phyloP scores from a whole-genome alignment of 2,797 vertebrate genomes.

The Sebastes umbrosus region DNA sequence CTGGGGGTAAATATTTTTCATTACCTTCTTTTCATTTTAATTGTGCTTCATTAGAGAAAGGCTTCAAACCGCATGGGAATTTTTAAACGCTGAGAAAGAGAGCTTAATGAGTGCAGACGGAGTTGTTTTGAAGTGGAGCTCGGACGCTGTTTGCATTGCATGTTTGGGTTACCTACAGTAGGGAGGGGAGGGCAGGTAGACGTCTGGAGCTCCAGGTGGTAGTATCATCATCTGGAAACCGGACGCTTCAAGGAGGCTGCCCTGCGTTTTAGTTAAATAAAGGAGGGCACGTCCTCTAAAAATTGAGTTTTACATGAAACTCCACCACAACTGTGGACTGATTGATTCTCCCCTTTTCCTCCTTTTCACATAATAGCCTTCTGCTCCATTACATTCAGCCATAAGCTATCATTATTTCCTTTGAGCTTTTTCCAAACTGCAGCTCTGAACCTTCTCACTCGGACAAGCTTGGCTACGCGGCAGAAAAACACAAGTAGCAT shows the following conservation, averaged over 20 bases:
- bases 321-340: slow-evolving; percentile 3
- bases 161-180: slow-evolving; percentile 31
- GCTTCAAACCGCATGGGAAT: slow-evolving; percentile 73
- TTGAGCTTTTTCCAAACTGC: slow-evolving; percentile 33
- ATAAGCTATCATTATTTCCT: slow-evolving; percentile 29
- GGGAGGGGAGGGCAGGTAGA: slow-evolving; percentile 29
- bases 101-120: slow-evolving; percentile 63
- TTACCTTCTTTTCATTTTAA: slow-evolving; percentile 72
- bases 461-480: slow-evolving; percentile 9
- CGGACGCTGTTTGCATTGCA: slow-evolving; percentile 29
- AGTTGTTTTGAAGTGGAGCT: slow-evolving; percentile 60
- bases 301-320: slow-evolving; percentile 8
- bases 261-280: background rate
- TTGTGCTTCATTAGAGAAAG: slow-evolving; percentile 75
- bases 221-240: slow-evolving; percentile 34
- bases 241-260: background rate
- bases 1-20: slow-evolving; percentile 78
- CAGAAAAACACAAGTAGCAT: slow-evolving; percentile 9
- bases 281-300: slow-evolving; percentile 16
- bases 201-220: slow-evolving; percentile 59
- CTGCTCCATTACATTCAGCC: slow-evolving; percentile 19
- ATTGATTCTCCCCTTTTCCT: slow-evolving; percentile 20
- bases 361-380: slow-evolving; percentile 16
- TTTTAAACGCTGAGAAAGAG: slow-evolving; percentile 69
- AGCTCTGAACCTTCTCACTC: slow-evolving; percentile 35